Percentiles rank a stretch among this genome's conserved stretches.
Evolutionary conservation across 1,140 invertebrate species (phyloP).

Genomic region (Macrobrachium rosenbergii): DNA sequence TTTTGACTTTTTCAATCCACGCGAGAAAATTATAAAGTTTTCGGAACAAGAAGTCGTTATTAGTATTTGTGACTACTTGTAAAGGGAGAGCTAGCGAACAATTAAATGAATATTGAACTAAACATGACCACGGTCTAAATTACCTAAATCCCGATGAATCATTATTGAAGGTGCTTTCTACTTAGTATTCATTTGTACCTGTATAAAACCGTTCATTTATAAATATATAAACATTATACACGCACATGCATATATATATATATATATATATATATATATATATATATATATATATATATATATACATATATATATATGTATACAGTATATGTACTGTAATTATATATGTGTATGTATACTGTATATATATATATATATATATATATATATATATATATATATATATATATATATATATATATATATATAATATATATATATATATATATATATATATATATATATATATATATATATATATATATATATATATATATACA

Average conservation of each 20-base stretch:
- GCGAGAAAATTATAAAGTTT: no score
- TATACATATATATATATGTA: slow-evolving; percentile 52
- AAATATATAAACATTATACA: slow-evolving; percentile 10
- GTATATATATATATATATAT: neutral
- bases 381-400: slow-evolving; percentile 10
- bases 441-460: neutral
- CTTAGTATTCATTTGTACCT: neutral
- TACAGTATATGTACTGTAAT: neutral
- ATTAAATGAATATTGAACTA: neutral
- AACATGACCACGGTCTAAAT: no score
- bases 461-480: slow-evolving; percentile 7
- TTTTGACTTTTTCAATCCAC: neutral
- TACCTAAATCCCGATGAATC: neutral
- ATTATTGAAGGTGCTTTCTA: neutral
- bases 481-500: slow-evolving; percentile 29
- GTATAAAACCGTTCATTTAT: neutral
- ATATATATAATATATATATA: neutral
- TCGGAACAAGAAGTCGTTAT: no score
- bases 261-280: slow-evolving; percentile 33
- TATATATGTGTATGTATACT: neutral
- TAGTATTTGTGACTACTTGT: no score
- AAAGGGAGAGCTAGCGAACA: neutral
- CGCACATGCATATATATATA: slow-evolving; percentile 40
- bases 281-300: slow-evolving; percentile 48
- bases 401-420: neutral